Conservation (phyloP, 1,140 invertebrate species). For the Drosophila biarmipes region DNA sequence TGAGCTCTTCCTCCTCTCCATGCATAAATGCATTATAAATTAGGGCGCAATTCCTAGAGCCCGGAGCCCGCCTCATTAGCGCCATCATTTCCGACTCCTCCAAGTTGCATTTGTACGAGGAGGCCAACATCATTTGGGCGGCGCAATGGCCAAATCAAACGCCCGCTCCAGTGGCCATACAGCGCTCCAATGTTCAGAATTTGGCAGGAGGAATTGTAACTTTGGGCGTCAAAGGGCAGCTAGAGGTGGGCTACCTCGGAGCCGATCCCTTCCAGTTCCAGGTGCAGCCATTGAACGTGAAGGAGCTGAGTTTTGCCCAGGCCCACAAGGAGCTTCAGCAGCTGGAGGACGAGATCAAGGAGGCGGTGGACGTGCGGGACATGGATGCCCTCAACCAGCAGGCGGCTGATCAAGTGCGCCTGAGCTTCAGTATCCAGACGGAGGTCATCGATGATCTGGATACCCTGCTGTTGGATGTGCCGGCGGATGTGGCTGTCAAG, state of each 20-base stretch:
- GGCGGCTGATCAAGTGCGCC: conserved; percentile 70
- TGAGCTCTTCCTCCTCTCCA: conserved; percentile 22
- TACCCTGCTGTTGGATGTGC: conserved; percentile 68
- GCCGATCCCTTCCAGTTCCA: conserved; percentile 80
- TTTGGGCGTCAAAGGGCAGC: conserved; percentile 58
- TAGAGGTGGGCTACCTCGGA: conserved; percentile 76
- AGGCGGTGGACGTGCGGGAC: conserved; percentile 74
- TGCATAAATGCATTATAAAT: no score
- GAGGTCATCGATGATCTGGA: conserved; percentile 64
- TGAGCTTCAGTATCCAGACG: conserved; percentile 60
- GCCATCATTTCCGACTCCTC: conserved; percentile 87
- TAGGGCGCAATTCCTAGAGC: conserved; percentile 74
- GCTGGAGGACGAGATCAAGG: conserved; percentile 82
- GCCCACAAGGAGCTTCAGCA: conserved; percentile 79
- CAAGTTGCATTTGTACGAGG: conserved; percentile 89
- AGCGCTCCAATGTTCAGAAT: conserved; percentile 74
- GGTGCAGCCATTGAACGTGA: conserved; percentile 71
- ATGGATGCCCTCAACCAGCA: conserved; percentile 75
- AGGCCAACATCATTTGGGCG: conserved; percentile 90
- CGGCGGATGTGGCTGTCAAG: conserved; percentile 73
- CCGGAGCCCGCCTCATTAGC: conserved; percentile 86
- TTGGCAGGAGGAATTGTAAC: conserved; percentile 76
- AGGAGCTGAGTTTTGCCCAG: conserved; percentile 74
- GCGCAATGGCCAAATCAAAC: conserved; percentile 86
- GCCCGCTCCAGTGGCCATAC: conserved; percentile 71